These are phyloP conservation scores for Meriones unguiculatus DNA, from an alignment of 2,113 vertebrate species.

Conservation along the genomic window DNA sequence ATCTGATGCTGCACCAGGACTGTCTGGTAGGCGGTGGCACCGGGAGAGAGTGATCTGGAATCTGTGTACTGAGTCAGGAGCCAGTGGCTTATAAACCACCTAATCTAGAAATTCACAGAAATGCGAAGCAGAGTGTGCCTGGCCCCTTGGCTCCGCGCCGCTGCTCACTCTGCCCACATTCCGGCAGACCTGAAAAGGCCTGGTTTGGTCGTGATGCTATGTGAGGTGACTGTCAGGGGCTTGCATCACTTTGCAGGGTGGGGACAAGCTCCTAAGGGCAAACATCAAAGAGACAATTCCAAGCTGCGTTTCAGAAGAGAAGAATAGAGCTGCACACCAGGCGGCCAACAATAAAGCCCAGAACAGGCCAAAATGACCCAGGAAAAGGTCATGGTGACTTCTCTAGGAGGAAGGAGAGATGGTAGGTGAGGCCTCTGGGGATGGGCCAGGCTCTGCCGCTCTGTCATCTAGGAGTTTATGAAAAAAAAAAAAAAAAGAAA, in stretches of 20 bases:
- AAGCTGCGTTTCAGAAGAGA: slow-evolving; percentile 28
- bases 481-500: background rate
- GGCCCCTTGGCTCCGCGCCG: accelerated
- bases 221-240: background rate
- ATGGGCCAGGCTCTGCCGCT: background rate
- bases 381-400: background rate
- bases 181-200: no score
- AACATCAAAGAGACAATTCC: slow-evolving; percentile 14
- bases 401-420: background rate
- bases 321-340: background rate
- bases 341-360: background rate
- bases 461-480: background rate
- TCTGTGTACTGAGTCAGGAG: background rate
- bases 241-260: background rate
- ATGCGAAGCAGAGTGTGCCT: background rate
- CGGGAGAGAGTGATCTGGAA: accelerated
- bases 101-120: background rate
- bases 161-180: accelerated
- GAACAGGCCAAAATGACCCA: no score
- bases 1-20: background rate
- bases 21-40: accelerated
- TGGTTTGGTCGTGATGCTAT: no score
- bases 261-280: background rate
- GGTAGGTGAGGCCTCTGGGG: background rate
- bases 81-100: background rate